Evolutionary conservation across 2,113 vertebrate genomes (phyloP), one percentile per base, ranked within the genome.

Genomic region (Bubo scandiacus): DNA sequence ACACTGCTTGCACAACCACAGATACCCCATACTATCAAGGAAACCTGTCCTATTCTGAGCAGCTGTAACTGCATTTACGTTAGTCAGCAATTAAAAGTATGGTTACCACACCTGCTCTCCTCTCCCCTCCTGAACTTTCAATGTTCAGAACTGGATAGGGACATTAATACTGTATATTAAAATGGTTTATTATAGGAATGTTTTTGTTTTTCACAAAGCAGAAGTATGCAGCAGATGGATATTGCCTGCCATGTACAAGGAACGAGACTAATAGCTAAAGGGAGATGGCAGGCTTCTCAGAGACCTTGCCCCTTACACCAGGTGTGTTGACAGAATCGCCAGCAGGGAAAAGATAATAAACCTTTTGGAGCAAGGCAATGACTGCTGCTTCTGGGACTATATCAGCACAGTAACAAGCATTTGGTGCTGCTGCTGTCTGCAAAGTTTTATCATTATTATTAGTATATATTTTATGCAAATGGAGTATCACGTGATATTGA

Each of bases 321-420:
- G 95, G 91, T 97, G 96, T 71, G 81, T 86, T 91, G 78, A 92
- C 87, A 94, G 90, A 94, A 96, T 75, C 10, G n/a, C 93, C 94
- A 96, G 95, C 90, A 96, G 78, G 95, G 93, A 97, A 94, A 91
- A 57, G 75, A 94, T 91, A 94, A 94, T 79, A 97, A 96, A 95
- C 90, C 88, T 93, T 88, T 86, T 47, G 85, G 95, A 97, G 96
- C 84, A 91, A 92, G 43, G 62, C 90, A 97, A 70, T 0, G 42
- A 93, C 93, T 96, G 95, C 92, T 88, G 93, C 95, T 94, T 96
- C 93, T 94, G 95, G 92, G 84, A 96, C 88, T 71, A 5, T 40
- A 79, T 42, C 86, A 88, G 65, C 78, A 59, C 12, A 86, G 92
- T 40, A 94, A 95, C 63, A 95, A 94, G 81, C 88, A 92, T 90